phyloP scores from a whole-genome alignment of 2,113 vertebrate genomes.

The Xiphias gladius region DNA sequence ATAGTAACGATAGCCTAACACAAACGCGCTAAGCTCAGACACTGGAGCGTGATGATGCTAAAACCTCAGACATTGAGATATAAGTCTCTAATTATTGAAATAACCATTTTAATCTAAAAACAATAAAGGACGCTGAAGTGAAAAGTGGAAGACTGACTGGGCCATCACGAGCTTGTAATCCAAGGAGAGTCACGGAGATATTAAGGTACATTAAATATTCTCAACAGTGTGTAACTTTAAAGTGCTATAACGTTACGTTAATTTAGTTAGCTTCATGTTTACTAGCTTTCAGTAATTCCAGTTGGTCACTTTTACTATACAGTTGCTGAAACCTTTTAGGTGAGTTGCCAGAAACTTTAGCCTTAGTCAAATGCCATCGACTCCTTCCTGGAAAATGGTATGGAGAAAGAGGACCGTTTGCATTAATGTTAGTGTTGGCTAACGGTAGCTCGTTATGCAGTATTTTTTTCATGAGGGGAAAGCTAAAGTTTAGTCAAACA shows the following conservation, averaged over 20 bases:
- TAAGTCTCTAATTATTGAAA: background rate
- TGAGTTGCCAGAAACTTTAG: background rate
- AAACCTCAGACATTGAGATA: background rate
- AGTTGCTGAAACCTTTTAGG: background rate
- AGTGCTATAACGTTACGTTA: background rate
- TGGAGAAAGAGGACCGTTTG: background rate
- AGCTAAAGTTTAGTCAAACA: background rate
- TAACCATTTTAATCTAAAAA: too few species aligned
- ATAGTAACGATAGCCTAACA: conserved; percentile 54
- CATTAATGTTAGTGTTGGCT: background rate
- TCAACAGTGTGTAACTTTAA: background rate
- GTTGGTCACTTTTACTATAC: background rate
- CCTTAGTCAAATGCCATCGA: background rate
- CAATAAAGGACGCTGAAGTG: background rate
- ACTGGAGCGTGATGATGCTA: background rate
- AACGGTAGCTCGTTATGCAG: background rate
- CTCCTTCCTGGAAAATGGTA: background rate
- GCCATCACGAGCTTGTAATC: background rate
- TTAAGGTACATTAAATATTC: conserved; percentile 1
- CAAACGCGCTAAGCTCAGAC: background rate
- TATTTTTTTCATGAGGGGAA: background rate
- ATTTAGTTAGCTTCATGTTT: background rate
- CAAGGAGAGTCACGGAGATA: background rate
- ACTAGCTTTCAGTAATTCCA: background rate
- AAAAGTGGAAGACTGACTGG: background rate